Evolutionary conservation across 2,113 vertebrate genomes (phyloP).

Genomic region (Podocnemis expansa): DNA sequence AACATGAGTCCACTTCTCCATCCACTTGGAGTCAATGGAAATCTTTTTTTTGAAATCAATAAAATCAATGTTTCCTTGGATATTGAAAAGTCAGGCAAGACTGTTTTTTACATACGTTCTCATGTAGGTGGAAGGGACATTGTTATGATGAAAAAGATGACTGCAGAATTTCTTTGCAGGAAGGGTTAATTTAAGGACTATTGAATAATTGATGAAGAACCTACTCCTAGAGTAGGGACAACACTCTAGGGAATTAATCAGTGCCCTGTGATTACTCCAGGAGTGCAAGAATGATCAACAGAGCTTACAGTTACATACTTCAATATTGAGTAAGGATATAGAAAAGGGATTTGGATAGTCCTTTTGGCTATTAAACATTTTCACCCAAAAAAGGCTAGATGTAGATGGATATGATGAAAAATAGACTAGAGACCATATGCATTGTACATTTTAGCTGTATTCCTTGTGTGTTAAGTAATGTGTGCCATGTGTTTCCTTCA

Average conservation of each 20-base stretch:
- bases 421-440: neutral
- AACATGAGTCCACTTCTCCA: neutral
- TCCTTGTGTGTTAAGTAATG: neutral
- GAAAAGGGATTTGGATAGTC: neutral
- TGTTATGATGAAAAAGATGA: neutral
- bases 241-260: neutral
- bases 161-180: neutral
- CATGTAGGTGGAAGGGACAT: neutral
- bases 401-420: neutral
- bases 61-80: neutral
- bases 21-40: neutral
- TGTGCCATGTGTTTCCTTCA: neutral
- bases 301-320: neutral
- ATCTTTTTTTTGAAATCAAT: neutral
- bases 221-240: neutral
- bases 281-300: neutral
- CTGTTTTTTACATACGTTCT: neutral
- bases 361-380: neutral
- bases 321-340: neutral
- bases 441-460: neutral
- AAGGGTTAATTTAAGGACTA: neutral
- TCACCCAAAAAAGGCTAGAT: neutral
- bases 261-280: accelerated
- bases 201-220: neutral
- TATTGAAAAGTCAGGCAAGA: neutral